phyloP scores from a whole-genome alignment of 1,140 invertebrate genomes.

The Magallana ariakensis region DNA sequence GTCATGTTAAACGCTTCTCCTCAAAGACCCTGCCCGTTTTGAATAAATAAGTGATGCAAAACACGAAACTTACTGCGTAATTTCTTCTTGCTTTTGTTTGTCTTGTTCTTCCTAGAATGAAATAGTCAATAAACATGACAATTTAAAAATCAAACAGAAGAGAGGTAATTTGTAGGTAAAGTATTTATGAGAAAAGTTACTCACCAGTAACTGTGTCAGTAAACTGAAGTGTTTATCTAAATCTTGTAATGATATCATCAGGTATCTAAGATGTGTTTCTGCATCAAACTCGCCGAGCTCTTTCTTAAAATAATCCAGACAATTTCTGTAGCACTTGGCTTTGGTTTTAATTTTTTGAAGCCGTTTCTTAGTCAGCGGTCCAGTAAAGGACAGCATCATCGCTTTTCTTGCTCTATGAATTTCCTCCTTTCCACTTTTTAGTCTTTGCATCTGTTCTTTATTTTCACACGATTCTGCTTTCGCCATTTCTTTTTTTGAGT shows the following conservation, averaged over 20 bases:
- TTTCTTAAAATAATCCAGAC: constrained; percentile 43
- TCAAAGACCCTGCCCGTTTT: no score
- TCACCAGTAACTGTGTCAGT: constrained; percentile 37
- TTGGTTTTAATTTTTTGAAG: constrained; percentile 40
- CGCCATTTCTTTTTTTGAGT: constrained; percentile 27
- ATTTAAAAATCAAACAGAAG: no score
- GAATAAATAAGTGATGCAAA: background rate
- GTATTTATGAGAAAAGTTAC: background rate
- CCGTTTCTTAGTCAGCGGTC: constrained; percentile 46
- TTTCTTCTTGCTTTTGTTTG: constrained; percentile 18
- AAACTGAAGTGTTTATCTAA: constrained; percentile 38
- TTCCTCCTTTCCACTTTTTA: constrained; percentile 8
- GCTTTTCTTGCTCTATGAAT: constrained; percentile 42
- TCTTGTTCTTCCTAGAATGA: constrained; percentile 3
- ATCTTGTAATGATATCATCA: constrained; percentile 30
- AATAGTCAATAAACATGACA: background rate
- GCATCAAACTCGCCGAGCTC: constrained; percentile 39
- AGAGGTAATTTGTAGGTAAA: background rate
- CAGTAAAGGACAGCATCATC: constrained; percentile 46
- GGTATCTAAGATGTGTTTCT: background rate
- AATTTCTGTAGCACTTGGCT: constrained; percentile 34
- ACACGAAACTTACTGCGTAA: background rate
- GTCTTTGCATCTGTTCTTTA: background rate
- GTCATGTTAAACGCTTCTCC: no score
- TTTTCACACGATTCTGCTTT: background rate